Conservation (phyloP, 2,797 vertebrate species). For the Saxicola maurus region DNA sequence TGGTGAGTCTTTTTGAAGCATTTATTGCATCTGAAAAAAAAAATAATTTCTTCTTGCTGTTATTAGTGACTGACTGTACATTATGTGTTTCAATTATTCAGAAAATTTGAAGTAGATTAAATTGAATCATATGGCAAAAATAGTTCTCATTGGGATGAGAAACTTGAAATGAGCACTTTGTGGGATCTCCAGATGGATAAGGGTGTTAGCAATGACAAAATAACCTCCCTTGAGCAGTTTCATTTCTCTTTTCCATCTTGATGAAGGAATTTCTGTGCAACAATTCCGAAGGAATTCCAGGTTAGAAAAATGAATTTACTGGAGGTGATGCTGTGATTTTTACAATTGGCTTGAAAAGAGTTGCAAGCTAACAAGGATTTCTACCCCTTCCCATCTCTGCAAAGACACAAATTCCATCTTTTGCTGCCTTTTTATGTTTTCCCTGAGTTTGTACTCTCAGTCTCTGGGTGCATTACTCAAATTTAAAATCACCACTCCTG, state of each 20-base stretch:
- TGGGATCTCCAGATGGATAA: background rate
- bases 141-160: background rate
- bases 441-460: background rate
- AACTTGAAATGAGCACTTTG: background rate
- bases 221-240: background rate
- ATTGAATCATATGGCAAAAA: background rate
- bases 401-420: background rate
- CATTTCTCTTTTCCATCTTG: background rate
- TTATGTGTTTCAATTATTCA: background rate
- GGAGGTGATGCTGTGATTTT: background rate
- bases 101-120: background rate
- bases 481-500: background rate
- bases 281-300: background rate
- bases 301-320: background rate
- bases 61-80: background rate
- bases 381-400: background rate
- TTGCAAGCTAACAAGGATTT: background rate
- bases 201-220: background rate
- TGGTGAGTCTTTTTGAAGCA: background rate
- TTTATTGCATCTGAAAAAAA: background rate
- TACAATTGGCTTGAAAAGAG: background rate
- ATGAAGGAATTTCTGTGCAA: background rate
- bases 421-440: background rate
- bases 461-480: background rate
- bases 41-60: background rate